Evolutionary conservation across 2,888 invertebrate species (phyloP).

Genomic region (Tanytarsus gracilentus): DNA sequence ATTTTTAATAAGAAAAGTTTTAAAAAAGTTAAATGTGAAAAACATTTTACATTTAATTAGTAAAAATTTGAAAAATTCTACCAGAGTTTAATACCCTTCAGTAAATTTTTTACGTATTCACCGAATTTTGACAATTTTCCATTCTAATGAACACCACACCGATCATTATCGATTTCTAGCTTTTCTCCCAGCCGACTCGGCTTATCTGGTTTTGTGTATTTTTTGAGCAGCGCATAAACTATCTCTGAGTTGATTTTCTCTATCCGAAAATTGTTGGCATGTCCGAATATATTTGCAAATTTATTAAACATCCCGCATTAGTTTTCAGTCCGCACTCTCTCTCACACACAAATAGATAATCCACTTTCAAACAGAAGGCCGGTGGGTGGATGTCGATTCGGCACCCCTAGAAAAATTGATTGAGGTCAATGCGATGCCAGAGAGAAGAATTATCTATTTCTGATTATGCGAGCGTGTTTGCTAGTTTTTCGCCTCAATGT

Average conservation of each 20-base stretch:
- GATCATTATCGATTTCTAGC: neutral
- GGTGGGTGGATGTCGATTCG: neutral
- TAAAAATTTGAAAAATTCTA: too few species aligned
- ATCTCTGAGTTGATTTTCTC: neutral
- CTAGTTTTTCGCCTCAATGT: too few species aligned
- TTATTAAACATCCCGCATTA: conserved; percentile 23
- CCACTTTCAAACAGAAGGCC: neutral
- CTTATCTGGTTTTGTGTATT: too few species aligned
- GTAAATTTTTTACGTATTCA: too few species aligned
- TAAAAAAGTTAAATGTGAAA: too few species aligned
- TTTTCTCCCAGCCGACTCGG: neutral
- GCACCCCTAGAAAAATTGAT: conserved; percentile 16
- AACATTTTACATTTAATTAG: too few species aligned
- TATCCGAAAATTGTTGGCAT: neutral
- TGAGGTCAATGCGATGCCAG: conserved; percentile 5
- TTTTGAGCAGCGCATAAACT: too few species aligned
- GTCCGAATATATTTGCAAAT: conserved; percentile 5
- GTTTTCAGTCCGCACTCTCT: neutral
- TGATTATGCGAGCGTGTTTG: too few species aligned
- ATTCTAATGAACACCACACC: neutral
- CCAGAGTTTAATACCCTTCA: too few species aligned
- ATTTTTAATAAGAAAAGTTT: too few species aligned
- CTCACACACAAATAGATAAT: neutral
- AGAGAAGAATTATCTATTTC: too few species aligned
- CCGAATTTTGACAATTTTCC: too few species aligned